Evolutionary conservation across 2,888 invertebrate species (phyloP).

Genomic region (Nebria brevicollis): DNA sequence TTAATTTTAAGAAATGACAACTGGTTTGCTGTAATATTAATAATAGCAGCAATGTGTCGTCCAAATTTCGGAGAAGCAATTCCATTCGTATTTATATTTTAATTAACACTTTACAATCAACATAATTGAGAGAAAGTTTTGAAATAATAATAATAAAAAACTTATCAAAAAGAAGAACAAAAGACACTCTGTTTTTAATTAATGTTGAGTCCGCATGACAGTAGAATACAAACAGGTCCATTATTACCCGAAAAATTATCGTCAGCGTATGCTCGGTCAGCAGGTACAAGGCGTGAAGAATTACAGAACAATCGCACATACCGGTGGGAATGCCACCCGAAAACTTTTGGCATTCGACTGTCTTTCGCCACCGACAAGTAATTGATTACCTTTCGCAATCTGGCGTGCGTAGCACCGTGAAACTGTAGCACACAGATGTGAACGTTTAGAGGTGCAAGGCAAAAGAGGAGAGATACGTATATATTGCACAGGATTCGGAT

Average conservation of each 20-base stretch:
- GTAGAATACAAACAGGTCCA: constrained; percentile 18
- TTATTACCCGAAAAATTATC: neutral
- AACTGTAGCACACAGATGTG: constrained; percentile 28
- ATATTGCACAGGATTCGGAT: neutral
- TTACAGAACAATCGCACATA: constrained; percentile 22
- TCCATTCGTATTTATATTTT: neutral
- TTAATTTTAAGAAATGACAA: neutral
- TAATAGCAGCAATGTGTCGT: neutral
- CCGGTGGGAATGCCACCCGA: constrained; percentile 23
- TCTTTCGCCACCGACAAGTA: constrained; percentile 36
- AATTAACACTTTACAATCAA: neutral
- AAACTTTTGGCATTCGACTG: constrained; percentile 29
- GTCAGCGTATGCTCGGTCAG: constrained; percentile 26
- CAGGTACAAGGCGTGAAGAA: constrained; percentile 14
- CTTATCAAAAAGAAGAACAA: neutral
- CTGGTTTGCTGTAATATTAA: neutral
- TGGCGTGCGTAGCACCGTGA: constrained; percentile 8
- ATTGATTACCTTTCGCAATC: constrained; percentile 46
- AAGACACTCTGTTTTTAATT: constrained; percentile 26
- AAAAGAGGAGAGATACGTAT: neutral
- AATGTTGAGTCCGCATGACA: constrained; percentile 32
- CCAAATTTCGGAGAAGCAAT: neutral
- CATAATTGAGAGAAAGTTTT: neutral
- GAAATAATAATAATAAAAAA: neutral
- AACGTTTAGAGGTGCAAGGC: constrained; percentile 34